Evolutionary conservation across 2,797 vertebrate genomes (phyloP), one percentile per base, ranked within the genome.

Genomic region (Propithecus deckenii): DNA sequence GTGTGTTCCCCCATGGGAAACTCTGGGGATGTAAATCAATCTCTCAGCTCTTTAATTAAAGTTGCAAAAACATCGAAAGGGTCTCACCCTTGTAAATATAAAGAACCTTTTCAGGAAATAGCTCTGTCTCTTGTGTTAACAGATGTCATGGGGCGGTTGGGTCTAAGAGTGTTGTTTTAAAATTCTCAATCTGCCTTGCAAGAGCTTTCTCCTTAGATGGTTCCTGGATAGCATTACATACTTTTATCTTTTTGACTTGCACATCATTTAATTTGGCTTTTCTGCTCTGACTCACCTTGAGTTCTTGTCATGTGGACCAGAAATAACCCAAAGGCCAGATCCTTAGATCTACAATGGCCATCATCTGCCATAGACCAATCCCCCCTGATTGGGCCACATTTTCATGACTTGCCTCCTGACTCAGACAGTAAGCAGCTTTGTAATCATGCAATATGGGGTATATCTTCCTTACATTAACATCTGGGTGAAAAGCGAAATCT

Each of bases 101-200:
- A 90, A 75, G 48, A 87, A 81, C 80, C 88, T 93, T 91, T 97
- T 92, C 97, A 96, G 96, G 96, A 98, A 97, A 97, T 95, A 91
- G 79, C 87, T 96, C 80, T 95, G 57, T 41, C 89, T 97, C 87
- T 92, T 96, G 86, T 97, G 94, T 96, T 98, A 95, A 96, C 95
- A 97, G 97, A 96, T 97, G 95, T 95, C 96, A 91, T 20, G n/a
- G 93, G 76, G 86, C 80, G 87, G 93, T 91, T 91, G 86, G 86
- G 75, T 72, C 23, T 18, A 75, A 96, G 91, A 86, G 93, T 96
- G 93, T 97, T 97, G 97, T 97, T 97, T 97, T 96, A 92, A 97
- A 97, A 97, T 96, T 96, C 94, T 95, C 97, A 94, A 38, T 95
- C 84, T 98, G 96, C 88, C 96, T 96, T 7, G 0, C 83, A 55